Conservation (phyloP, 2,797 vertebrate species). For the Harpagifer antarcticus region DNA sequence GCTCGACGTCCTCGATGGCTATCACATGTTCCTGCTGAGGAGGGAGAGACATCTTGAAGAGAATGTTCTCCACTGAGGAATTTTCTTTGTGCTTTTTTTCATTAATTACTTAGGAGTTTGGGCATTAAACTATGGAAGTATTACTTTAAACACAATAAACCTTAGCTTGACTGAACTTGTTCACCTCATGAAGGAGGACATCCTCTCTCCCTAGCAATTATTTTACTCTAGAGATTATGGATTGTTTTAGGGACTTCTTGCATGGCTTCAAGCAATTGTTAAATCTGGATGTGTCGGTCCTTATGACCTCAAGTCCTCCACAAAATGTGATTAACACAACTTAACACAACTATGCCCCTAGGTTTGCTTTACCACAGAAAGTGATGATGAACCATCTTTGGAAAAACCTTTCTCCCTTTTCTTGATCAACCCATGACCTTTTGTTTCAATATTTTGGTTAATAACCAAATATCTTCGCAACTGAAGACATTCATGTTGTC, state of each 20-base stretch:
- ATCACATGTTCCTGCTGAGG: slow-evolving; percentile 80
- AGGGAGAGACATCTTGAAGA: slow-evolving; percentile 70
- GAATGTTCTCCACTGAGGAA: slow-evolving; percentile 28
- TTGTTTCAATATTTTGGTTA: neutral
- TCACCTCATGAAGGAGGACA: neutral
- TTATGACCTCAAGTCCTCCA: neutral
- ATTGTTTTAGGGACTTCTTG: neutral
- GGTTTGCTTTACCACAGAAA: neutral
- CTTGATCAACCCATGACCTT: neutral
- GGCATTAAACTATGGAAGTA: slow-evolving; percentile 19
- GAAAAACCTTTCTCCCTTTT: too few relatives aligned
- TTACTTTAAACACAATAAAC: slow-evolving; percentile 17
- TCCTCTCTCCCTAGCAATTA: neutral
- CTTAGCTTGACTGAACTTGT: neutral
- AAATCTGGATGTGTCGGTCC: neutral
- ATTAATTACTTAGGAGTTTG: slow-evolving; percentile 27
- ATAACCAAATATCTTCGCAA: neutral
- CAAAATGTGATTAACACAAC: neutral
- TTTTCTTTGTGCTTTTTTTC: slow-evolving; percentile 39
- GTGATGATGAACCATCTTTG: neutral
- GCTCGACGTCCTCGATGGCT: slow-evolving; percentile 77
- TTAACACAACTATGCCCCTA: neutral
- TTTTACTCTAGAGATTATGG: neutral
- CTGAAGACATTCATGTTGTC: neutral
- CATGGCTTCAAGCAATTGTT: slow-evolving; percentile 3